A percentile compares a stretch with the other conserved stretches of the same genome.
Evolutionary conservation across 35 echinoderm and acorn worm genomes (phyloP).

Genomic region (Heliocidaris erythrogramma): DNA sequence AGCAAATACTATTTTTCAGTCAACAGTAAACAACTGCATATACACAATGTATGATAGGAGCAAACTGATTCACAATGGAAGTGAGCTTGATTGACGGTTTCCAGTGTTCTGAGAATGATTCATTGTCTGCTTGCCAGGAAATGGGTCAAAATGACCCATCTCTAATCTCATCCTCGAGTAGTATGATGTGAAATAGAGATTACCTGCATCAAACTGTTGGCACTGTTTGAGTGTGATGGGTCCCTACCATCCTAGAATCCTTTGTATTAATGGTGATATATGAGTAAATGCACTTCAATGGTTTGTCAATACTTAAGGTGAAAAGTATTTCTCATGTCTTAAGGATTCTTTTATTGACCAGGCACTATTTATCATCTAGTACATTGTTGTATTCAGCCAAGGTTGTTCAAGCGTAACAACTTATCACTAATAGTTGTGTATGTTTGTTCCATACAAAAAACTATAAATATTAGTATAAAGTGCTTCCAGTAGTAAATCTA

Average conservation of each 20-base stretch:
- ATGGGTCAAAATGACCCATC: background rate
- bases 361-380: too few relatives aligned
- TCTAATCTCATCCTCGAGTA: background rate
- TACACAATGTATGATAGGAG: too few relatives aligned
- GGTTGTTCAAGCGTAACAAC: too few relatives aligned
- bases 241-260: too few relatives aligned
- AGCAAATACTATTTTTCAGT: too few relatives aligned
- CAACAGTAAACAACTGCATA: too few relatives aligned
- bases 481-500: too few relatives aligned
- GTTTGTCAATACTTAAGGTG: background rate
- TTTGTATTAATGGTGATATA: background rate
- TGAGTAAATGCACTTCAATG: background rate
- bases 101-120: background rate
- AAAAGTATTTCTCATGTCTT: background rate
- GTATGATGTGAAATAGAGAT: background rate
- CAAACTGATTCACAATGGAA: too few relatives aligned
- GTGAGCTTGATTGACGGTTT: background rate
- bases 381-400: too few relatives aligned
- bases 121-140: background rate
- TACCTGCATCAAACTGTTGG: background rate
- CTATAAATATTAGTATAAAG: too few relatives aligned
- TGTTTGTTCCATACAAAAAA: too few relatives aligned
- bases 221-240: background rate
- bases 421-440: too few relatives aligned
- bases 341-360: background rate